Conservation (phyloP, 2,113 vertebrate species). For the Nanorana parkeri region DNA sequence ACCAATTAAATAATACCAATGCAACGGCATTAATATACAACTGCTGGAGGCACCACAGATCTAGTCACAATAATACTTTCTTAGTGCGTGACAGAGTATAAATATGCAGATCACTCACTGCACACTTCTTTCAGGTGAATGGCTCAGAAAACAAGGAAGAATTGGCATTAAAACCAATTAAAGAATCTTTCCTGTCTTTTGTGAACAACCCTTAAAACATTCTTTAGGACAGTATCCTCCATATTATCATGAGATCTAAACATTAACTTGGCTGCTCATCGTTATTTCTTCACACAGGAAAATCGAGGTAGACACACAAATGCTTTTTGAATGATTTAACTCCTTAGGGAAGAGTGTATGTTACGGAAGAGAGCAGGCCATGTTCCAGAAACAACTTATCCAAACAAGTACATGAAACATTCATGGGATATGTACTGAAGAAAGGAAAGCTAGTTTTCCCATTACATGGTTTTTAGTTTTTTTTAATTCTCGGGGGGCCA, state of each 20-base stretch:
- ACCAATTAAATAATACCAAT: too few species aligned
- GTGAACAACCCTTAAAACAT: too few species aligned
- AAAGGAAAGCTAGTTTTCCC: slow-evolving; percentile 50
- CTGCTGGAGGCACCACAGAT: too few species aligned
- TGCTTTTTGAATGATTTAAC: slow-evolving; percentile 27
- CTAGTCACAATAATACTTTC: too few species aligned
- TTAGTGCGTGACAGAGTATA: too few species aligned
- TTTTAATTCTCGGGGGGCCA: slow-evolving; percentile 17
- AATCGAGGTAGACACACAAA: slow-evolving; percentile 8
- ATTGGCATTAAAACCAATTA: too few species aligned
- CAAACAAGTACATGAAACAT: slow-evolving; percentile 35
- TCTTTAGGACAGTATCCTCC: too few species aligned
- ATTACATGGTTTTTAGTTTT: slow-evolving; percentile 27
- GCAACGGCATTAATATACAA: too few species aligned
- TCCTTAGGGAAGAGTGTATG: slow-evolving; percentile 9
- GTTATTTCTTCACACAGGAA: background rate
- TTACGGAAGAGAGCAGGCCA: slow-evolving; percentile 40
- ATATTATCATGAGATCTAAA: background rate
- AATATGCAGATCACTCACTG: too few species aligned
- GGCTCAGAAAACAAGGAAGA: too few species aligned
- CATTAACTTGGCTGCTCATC: background rate
- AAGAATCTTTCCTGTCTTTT: too few species aligned
- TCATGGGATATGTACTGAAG: fast-evolving
- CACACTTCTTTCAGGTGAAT: too few species aligned
- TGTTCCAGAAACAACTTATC: slow-evolving; percentile 50